phyloP scores from a whole-genome alignment of 1,140 invertebrate species.

The Oncopodura yosiiana region DNA sequence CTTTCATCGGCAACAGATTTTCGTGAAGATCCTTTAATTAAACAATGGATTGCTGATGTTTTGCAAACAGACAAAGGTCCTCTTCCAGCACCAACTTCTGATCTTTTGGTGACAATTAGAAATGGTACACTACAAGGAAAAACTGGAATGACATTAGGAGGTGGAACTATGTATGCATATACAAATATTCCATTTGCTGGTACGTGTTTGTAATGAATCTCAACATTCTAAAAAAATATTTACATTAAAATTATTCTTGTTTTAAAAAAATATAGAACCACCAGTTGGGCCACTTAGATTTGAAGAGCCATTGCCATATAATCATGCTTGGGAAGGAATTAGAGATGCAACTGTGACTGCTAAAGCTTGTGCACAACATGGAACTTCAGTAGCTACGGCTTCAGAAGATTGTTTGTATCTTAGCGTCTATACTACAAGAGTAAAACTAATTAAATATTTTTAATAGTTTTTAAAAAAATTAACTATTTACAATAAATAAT shows the following conservation, averaged over 20 bases:
- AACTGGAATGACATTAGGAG: background rate
- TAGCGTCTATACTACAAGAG: slow-evolving; percentile 51
- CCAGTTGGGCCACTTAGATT: slow-evolving; percentile 27
- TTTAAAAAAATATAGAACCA: too few relatives aligned
- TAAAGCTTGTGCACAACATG: slow-evolving; percentile 40
- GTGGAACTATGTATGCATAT: background rate
- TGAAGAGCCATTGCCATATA: slow-evolving; percentile 32
- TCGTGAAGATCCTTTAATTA: too few relatives aligned
- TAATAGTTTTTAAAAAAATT: slow-evolving; percentile 51
- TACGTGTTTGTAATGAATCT: too few relatives aligned
- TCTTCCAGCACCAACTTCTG: too few relatives aligned
- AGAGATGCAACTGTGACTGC: slow-evolving; percentile 39
- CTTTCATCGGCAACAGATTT: too few relatives aligned
- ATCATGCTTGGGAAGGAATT: slow-evolving; percentile 39
- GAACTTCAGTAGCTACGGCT: slow-evolving; percentile 40
- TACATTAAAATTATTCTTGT: too few relatives aligned
- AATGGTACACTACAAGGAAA: slow-evolving; percentile 17
- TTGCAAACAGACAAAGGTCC: too few relatives aligned
- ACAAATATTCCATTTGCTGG: slow-evolving; percentile 19
- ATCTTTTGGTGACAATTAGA: slow-evolving; percentile 12
- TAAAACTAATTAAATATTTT: too few relatives aligned
- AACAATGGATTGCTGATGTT: too few relatives aligned
- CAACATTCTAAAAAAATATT: too few relatives aligned
- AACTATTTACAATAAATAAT: too few relatives aligned
- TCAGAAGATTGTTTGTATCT: slow-evolving; percentile 52